These are phyloP conservation scores for Eupelmus urozonus DNA, from an alignment of 2,888 invertebrate species.

Conservation along the genomic window DNA sequence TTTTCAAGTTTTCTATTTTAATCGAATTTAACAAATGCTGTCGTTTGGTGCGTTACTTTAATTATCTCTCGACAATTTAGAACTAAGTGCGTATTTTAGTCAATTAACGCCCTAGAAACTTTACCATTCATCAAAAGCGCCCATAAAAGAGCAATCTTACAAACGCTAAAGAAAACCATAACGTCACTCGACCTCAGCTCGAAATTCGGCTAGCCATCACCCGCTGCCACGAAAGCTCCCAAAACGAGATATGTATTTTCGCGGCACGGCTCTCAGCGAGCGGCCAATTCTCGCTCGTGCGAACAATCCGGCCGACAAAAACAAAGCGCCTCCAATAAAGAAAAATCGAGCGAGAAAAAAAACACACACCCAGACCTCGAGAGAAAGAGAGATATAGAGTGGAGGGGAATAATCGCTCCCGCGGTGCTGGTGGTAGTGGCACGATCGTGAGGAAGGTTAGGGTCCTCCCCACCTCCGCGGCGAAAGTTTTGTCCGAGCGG, in stretches of 20 bases:
- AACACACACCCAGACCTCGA: background rate
- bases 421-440: slow-evolving; percentile 31
- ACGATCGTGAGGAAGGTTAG: slow-evolving; percentile 74
- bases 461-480: slow-evolving; percentile 61
- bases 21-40: no score
- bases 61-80: no score
- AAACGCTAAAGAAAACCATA: no score
- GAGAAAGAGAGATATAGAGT: background rate
- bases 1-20: no score
- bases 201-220: no score
- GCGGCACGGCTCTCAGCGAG: background rate
- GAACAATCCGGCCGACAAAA: slow-evolving; percentile 30
- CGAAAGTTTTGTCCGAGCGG: slow-evolving; percentile 68
- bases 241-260: background rate
- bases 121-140: no score
- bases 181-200: no score
- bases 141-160: background rate
- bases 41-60: no score
- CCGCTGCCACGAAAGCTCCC: background rate
- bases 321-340: slow-evolving; percentile 12
- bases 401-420: background rate
- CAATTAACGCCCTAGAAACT: no score
- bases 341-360: background rate
- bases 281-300: slow-evolving; percentile 19
- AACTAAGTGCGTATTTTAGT: no score